Evolutionary conservation across 2,888 invertebrate species (phyloP).

Genomic region (Eudasyphora cyanicolor): DNA sequence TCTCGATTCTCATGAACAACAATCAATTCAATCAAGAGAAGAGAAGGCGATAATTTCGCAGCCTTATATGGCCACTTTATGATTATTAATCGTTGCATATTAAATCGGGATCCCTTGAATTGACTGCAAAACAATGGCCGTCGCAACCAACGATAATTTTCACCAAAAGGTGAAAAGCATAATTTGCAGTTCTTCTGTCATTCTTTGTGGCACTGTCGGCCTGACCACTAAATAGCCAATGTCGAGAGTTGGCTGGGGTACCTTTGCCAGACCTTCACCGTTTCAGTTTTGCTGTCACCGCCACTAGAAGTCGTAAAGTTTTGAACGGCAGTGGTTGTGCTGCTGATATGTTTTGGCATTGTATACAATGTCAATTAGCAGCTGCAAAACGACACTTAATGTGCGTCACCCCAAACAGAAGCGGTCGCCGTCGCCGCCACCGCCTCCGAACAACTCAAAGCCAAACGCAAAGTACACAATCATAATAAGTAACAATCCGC

Average conservation of each 20-base stretch:
- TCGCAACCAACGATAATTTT: neutral
- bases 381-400: slow-evolving; percentile 79
- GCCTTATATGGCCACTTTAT: too few relatives aligned
- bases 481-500: slow-evolving; percentile 55
- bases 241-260: neutral
- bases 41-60: too few relatives aligned
- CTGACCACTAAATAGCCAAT: neutral
- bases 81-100: too few relatives aligned
- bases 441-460: too few relatives aligned
- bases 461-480: slow-evolving; percentile 27
- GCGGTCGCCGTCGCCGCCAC: slow-evolving; percentile 36
- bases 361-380: slow-evolving; percentile 80
- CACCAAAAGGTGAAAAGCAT: neutral
- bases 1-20: too few relatives aligned
- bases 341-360: slow-evolving; percentile 65
- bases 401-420: slow-evolving; percentile 69
- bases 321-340: slow-evolving; percentile 36
- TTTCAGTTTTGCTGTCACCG: slow-evolving; percentile 62
- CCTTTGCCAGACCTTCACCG: slow-evolving; percentile 29
- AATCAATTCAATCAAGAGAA: too few relatives aligned
- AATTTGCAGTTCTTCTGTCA: neutral
- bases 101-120: neutral
- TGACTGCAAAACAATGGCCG: neutral
- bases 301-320: slow-evolving; percentile 62
- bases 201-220: neutral